Base-by-base conservation (phyloP, 2,888 invertebrate species). In the Chironomus tentans region DNA sequence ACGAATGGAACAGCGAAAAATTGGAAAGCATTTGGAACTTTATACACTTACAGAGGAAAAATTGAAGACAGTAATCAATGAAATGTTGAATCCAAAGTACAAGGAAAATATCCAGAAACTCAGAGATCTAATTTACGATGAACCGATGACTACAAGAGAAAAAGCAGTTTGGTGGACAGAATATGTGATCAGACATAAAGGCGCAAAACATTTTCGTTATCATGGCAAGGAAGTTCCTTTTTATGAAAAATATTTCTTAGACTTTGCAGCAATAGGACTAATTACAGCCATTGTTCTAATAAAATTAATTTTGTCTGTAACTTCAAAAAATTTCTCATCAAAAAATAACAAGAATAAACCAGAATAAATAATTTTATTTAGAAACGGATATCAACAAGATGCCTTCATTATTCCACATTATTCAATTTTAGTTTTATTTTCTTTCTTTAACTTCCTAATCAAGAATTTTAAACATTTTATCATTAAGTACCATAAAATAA, bases 21-120 rank as follows among this genome's bases (percentile, higher is more conserved):
- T 84, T 68, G 85, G 84, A 2, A 15, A 82, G 0, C 78, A 78
- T 70, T 70, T 85, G 0, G 81, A 83, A 15, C 79, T 82, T 13
- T 79, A 81, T 22, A 78, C 80, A 0, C 48, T 83, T 0, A 80
- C 80, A 5, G 81, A 81, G 50, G 78, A 80, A 2, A 13, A 77
- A 5, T 77, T 85, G 1, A 80, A 77, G 10, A 77, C 79, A 12
- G 80, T 82, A 0, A 80, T 85, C 0, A 70, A 38, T 12, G 50
- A 76, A 56, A 61, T 68, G 24, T n/a, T 76, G 46, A 69, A 76
- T 12, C 76, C 76, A 38, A 1, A 50, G 7, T 76, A 76, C 24
- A 76, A 70, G 13, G 6, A 61, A 10, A 76, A 70, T n/a, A 62
- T 76, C 7, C 4, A 24, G n/a, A 22, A 70, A 3, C 47, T 76